These are phyloP conservation scores for Drosophila emarginata DNA, from an alignment of 2,888 invertebrate species.

Conservation along the genomic window DNA sequence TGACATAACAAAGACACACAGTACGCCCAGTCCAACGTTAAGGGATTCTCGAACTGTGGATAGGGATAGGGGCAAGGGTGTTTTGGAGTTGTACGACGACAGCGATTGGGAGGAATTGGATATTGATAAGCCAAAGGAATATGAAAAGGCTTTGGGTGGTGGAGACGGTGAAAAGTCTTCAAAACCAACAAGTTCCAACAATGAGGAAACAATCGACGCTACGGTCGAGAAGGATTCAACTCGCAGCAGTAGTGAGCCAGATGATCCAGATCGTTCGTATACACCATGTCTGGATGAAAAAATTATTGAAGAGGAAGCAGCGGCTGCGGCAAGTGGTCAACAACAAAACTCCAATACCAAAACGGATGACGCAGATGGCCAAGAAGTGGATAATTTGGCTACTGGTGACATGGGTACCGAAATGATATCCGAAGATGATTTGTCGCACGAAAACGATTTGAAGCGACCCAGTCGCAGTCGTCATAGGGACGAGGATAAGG, in stretches of 20 bases:
- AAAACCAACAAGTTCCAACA: slow-evolving; percentile 3
- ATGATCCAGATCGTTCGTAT: slow-evolving; percentile 86
- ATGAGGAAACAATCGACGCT: slow-evolving; percentile 19
- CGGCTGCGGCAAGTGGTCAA: slow-evolving; percentile 23
- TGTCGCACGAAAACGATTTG: slow-evolving; percentile 53
- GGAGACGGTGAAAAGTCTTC: slow-evolving; percentile 5
- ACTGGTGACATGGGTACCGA: slow-evolving; percentile 84
- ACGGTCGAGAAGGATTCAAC: slow-evolving; percentile 30
- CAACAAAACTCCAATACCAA: slow-evolving; percentile 25
- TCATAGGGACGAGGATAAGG: slow-evolving; percentile 37
- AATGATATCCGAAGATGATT: slow-evolving; percentile 88
- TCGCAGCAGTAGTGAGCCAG: slow-evolving; percentile 74
- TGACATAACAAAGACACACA: slow-evolving; percentile 33
- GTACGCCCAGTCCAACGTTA: slow-evolving; percentile 60
- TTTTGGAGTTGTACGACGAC: slow-evolving; percentile 84
- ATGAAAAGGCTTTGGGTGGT: slow-evolving; percentile 78
- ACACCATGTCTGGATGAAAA: slow-evolving; percentile 89
- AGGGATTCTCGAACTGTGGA: slow-evolving; percentile 54
- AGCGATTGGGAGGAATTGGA: slow-evolving; percentile 83
- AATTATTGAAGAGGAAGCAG: slow-evolving; percentile 75
- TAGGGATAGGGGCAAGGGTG: slow-evolving; percentile 81
- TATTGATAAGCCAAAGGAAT: slow-evolving; percentile 78
- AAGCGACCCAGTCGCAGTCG: slow-evolving; percentile 48
- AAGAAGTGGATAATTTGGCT: slow-evolving; percentile 77
- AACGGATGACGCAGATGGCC: slow-evolving; percentile 13